Percentiles rank a stretch among this genome's conserved stretches.
phyloP scores from a whole-genome alignment of 2,888 invertebrate genomes.

The Pollenia labialis region DNA sequence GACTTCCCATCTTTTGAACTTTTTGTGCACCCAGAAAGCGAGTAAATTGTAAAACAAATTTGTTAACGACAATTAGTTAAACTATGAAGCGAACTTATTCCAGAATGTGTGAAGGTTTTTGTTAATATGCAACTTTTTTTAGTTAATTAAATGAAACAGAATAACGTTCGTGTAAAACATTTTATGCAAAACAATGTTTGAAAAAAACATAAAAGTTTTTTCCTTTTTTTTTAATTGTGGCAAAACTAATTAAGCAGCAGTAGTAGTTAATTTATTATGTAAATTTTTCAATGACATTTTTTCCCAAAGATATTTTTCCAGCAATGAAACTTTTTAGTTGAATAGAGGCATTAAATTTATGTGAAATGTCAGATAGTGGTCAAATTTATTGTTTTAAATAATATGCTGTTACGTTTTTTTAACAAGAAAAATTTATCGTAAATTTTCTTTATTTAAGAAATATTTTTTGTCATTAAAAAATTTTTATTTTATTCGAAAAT shows the following conservation, averaged over 20 bases:
- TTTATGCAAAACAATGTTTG: constrained; percentile 56
- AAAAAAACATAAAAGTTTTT: constrained; percentile 23
- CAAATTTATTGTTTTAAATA: neutral
- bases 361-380: neutral
- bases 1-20: constrained; percentile 54
- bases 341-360: neutral
- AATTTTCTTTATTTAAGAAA: neutral
- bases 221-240: constrained; percentile 51
- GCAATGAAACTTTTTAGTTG: neutral
- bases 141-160: constrained; percentile 70
- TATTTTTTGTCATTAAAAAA: too few species aligned
- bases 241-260: constrained; percentile 72
- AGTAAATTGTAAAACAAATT: constrained; percentile 66
- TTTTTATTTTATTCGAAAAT: too few species aligned
- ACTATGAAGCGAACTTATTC: constrained; percentile 25
- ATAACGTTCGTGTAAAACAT: constrained; percentile 46
- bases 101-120: constrained; percentile 12
- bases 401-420: neutral
- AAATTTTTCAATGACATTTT: constrained; percentile 68
- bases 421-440: neutral
- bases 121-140: constrained; percentile 58
- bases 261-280: constrained; percentile 72
- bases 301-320: constrained; percentile 10
- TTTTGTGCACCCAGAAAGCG: constrained; percentile 7
- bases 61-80: constrained; percentile 73